Evolutionary conservation across 2,888 invertebrate genomes (phyloP).

Genomic region (Halictus ligatus): DNA sequence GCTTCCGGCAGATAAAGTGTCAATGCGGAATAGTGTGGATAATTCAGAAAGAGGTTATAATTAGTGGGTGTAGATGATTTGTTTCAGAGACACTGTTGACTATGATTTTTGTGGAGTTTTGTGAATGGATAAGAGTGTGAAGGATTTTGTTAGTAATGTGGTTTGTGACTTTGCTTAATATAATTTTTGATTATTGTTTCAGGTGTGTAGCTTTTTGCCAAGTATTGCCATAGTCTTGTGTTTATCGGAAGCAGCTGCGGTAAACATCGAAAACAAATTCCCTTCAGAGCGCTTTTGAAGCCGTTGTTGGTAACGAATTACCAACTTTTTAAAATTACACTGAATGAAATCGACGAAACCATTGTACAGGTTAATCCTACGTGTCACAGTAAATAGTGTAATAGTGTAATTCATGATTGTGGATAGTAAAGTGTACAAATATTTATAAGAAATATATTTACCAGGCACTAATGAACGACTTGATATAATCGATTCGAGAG

Average conservation of each 20-base stretch:
- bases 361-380: slow-evolving; percentile 1
- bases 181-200: neutral
- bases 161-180: neutral
- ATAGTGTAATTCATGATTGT: neutral
- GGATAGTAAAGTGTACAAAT: neutral
- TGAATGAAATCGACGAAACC: neutral
- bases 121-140: neutral
- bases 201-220: neutral
- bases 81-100: neutral
- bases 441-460: neutral
- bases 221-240: neutral
- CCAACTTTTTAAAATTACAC: neutral
- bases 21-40: neutral
- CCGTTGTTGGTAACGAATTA: slow-evolving; percentile 23
- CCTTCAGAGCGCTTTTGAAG: neutral
- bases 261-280: neutral
- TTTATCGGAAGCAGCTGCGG: neutral
- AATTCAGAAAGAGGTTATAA: neutral
- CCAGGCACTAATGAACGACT: neutral
- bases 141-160: neutral
- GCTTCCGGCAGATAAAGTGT: neutral
- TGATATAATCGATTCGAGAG: neutral
- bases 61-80: neutral
- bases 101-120: neutral
- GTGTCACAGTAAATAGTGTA: neutral